These are phyloP conservation scores for Catharus fuscescens DNA, from an alignment of 2,113 vertebrate genomes.

Conservation along the genomic window DNA sequence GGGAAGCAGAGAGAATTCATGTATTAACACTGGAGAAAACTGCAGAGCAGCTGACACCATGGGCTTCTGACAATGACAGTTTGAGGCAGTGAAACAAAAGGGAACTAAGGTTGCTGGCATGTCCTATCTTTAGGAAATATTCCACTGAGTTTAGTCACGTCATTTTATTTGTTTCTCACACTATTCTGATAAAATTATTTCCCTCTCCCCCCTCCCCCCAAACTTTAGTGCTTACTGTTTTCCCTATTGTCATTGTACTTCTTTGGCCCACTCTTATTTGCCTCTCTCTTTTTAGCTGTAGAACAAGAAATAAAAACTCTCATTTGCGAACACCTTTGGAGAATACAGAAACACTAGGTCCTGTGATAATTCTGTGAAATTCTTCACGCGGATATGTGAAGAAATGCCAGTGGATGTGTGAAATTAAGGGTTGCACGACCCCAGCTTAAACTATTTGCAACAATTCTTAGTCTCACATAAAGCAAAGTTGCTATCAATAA, in stretches of 20 bases:
- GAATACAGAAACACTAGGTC: not conserved
- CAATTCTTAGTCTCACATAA: not conserved
- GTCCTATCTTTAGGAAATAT: not conserved
- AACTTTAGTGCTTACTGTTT: not conserved
- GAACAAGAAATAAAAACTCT: not conserved
- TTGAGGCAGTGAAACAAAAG: not conserved
- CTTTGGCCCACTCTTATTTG: not conserved
- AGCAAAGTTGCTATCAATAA: not conserved
- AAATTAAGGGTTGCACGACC: not conserved
- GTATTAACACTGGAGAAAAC: not conserved
- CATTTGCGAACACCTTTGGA: not conserved
- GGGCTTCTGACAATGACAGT: not conserved
- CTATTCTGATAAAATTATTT: not conserved
- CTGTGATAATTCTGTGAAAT: slow-evolving; percentile 25
- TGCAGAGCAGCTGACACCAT: not conserved
- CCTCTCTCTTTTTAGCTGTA: not conserved
- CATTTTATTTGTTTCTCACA: not conserved
- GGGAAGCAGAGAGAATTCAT: not conserved
- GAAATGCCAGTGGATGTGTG: not conserved
- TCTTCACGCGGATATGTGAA: not conserved
- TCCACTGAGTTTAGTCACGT: fast-evolving
- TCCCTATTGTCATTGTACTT: not conserved
- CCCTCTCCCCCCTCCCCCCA: fast-evolving
- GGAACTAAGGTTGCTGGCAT: not conserved
- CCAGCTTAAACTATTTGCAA: not conserved